phyloP scores from a whole-genome alignment of 2,797 vertebrate genomes.

The Notolabrus celidotus region DNA sequence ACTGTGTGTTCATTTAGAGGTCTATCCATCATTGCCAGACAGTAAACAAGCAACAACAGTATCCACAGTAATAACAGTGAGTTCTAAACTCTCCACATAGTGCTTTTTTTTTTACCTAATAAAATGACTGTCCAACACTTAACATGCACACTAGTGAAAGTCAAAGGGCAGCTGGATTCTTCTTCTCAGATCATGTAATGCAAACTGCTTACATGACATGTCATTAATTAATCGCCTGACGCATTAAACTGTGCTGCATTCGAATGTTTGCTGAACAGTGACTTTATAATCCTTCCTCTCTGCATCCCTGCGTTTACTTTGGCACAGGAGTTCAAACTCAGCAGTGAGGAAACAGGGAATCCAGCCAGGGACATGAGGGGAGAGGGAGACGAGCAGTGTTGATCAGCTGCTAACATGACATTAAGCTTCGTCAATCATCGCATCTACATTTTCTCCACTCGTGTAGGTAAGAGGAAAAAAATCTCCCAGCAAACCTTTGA shows the following conservation, averaged over 20 bases:
- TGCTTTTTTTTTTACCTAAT: not conserved
- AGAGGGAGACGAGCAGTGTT: constrained; percentile 39
- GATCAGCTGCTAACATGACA: constrained; percentile 62
- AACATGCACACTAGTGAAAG: constrained; percentile 22
- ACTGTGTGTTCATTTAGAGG: not conserved
- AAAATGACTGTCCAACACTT: constrained; percentile 6
- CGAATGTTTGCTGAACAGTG: constrained; percentile 48
- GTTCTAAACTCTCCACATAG: not conserved
- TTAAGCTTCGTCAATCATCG: constrained; percentile 65
- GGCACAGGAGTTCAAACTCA: constrained; percentile 37
- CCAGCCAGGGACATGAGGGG: constrained; percentile 43
- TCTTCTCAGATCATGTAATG: constrained; percentile 54
- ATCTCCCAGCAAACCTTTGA: constrained; percentile 21
- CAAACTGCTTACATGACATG: constrained; percentile 62
- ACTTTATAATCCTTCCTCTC: constrained; percentile 64
- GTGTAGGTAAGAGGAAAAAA: constrained; percentile 25
- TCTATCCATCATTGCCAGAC: constrained; percentile 12
- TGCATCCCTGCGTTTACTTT: constrained; percentile 38
- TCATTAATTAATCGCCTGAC: constrained; percentile 59
- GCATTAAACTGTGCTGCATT: constrained; percentile 45
- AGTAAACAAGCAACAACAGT: constrained; percentile 6
- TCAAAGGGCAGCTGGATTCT: constrained; percentile 42
- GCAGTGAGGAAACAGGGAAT: constrained; percentile 51
- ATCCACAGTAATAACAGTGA: not conserved
- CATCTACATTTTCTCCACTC: constrained; percentile 20